phyloP scores from a whole-genome alignment of 2,797 vertebrate genomes.

The Capromys pilorides region DNA sequence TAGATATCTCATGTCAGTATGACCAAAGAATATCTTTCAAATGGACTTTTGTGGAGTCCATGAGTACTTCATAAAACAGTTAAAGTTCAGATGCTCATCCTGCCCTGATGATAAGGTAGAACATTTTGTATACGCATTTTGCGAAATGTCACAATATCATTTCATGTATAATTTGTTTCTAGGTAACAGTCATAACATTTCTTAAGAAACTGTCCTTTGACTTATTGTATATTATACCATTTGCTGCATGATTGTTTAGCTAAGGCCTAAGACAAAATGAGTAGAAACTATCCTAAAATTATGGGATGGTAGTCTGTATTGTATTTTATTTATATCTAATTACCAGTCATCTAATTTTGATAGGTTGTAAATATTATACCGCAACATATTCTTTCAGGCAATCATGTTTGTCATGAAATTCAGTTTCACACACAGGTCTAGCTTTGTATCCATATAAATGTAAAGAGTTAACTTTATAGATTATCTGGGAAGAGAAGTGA shows the following conservation, averaged over 20 bases:
- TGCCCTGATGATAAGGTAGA: constrained; percentile 55
- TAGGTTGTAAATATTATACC: constrained; percentile 36
- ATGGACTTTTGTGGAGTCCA: constrained; percentile 58
- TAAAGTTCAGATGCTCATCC: constrained; percentile 76
- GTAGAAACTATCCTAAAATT: constrained; percentile 47
- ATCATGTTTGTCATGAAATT: constrained; percentile 14
- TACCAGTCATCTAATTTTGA: neutral
- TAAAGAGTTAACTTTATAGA: neutral
- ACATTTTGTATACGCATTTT: constrained; percentile 47
- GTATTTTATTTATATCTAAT: constrained; percentile 63
- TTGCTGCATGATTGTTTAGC: constrained; percentile 35
- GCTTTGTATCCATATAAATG: neutral
- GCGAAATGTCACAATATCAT: neutral
- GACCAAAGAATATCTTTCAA: constrained; percentile 51
- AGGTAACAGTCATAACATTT: neutral
- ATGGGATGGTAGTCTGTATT: constrained; percentile 41
- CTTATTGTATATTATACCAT: constrained; percentile 50
- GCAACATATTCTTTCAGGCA: neutral
- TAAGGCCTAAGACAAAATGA: constrained; percentile 53
- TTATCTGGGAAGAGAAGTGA: neutral
- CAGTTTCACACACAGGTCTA: constrained; percentile 29
- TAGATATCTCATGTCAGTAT: constrained; percentile 39
- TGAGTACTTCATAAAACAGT: constrained; percentile 56
- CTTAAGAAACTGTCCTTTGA: constrained; percentile 9
- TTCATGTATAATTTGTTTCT: constrained; percentile 49